Evolutionary conservation across 1,140 invertebrate species (phyloP).

Genomic region (Drosophila kurseongensis): DNA sequence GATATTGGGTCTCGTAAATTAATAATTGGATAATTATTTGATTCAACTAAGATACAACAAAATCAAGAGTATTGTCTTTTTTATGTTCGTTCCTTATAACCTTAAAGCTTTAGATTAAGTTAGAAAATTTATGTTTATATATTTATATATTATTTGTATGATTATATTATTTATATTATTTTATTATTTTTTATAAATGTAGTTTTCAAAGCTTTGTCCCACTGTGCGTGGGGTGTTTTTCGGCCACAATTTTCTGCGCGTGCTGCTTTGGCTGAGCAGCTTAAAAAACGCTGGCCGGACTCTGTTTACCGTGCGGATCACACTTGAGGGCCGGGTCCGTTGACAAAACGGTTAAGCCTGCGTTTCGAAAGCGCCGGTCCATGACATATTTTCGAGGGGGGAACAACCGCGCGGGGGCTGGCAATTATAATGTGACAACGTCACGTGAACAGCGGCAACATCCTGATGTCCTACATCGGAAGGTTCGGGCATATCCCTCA

Average conservation of each 20-base stretch:
- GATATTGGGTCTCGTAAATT: no score
- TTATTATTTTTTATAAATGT: no score
- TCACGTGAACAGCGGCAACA: slow-evolving; percentile 54
- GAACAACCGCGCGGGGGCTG: slow-evolving; percentile 37
- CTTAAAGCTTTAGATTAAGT: no score
- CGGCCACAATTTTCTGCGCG: slow-evolving; percentile 28
- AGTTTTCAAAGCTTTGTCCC: background rate
- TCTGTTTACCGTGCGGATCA: slow-evolving; percentile 74
- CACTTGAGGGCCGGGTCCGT: slow-evolving; percentile 64
- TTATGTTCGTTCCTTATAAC: no score
- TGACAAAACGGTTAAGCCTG: slow-evolving; percentile 69
- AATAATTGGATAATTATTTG: no score
- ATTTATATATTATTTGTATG: no score
- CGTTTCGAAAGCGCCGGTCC: slow-evolving; percentile 48
- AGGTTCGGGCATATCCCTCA: background rate
- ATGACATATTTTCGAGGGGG: slow-evolving; percentile 21
- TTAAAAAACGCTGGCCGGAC: slow-evolving; percentile 68
- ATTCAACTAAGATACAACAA: no score
- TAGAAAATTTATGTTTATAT: background rate
- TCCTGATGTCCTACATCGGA: slow-evolving; percentile 33
- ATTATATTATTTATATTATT: no score
- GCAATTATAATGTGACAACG: slow-evolving; percentile 67
- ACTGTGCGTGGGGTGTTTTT: slow-evolving; percentile 42
- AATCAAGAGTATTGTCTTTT: no score
- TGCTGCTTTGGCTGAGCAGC: slow-evolving; percentile 63